Evolutionary conservation across 2,888 invertebrate species (phyloP).

Genomic region (Philonicus albiceps): DNA sequence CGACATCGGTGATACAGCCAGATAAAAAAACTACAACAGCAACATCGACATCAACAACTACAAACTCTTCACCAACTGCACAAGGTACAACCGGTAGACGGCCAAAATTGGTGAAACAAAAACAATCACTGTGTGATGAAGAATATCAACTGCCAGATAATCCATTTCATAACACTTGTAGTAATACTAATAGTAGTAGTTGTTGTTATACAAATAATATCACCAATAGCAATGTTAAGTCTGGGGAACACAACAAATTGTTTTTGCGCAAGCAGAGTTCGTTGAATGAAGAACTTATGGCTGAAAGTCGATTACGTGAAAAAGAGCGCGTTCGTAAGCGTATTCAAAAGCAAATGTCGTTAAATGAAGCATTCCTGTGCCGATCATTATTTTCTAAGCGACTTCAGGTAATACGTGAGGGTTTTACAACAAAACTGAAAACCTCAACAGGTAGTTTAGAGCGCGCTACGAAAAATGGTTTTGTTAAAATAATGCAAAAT

Average conservation of each 20-base stretch:
- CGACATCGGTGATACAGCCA: not conserved
- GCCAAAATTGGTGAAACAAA: conserved; percentile 85
- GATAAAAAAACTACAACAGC: not conserved
- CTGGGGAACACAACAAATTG: conserved; percentile 57
- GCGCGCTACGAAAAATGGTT: conserved; percentile 81
- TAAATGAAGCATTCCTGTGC: conserved; percentile 86
- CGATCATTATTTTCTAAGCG: conserved; percentile 62
- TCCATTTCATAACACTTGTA: conserved; percentile 57
- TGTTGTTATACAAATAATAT: conserved; percentile 44
- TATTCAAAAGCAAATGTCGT: conserved; percentile 87
- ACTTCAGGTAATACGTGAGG: conserved; percentile 65
- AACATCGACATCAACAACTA: conserved; percentile 51
- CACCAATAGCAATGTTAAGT: conserved; percentile 27
- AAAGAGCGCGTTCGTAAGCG: conserved; percentile 83
- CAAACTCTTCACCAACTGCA: conserved; percentile 55
- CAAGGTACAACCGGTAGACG: conserved; percentile 59
- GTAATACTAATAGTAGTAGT: conserved; percentile 53
- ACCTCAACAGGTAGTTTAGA: conserved; percentile 84
- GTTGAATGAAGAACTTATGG: conserved; percentile 88
- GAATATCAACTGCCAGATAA: conserved; percentile 59
- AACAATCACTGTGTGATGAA: conserved; percentile 82
- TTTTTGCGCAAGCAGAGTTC: conserved; percentile 77
- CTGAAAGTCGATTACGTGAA: conserved; percentile 82
- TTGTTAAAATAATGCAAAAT: conserved; percentile 85
- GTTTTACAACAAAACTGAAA: conserved; percentile 83